Evolutionary conservation across 2,797 vertebrate genomes (phyloP), one percentile per base, ranked within the genome.

Genomic region (Oceanodroma leucorhoa): DNA sequence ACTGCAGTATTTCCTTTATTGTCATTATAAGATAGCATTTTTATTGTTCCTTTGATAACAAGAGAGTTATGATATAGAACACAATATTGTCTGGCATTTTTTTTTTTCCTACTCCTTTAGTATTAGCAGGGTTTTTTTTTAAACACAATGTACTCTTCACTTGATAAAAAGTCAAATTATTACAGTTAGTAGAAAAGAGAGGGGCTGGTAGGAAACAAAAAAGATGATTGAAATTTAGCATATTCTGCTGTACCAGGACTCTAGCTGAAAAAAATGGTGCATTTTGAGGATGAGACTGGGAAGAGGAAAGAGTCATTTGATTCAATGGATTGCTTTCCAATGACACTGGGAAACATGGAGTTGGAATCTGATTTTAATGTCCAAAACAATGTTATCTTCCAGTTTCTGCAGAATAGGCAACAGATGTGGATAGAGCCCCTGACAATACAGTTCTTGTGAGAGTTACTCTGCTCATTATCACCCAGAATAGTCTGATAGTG

Each of bases 41-140:
- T 89, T 89, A 82, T 83, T 92, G 61, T 85, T 94, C 62, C 67
- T 89, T 87, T 19, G 82, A 75, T 95, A 93, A 91, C 34, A 71
- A 71, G 65, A 81, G 45, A 69, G 66, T 70, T 53, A 65, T 3
- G 20, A 50, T 72, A 34, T 1, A 79, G 70, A 87, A 61, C 48
- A 69, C 38, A 48, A 10, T 66, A 57, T 66, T 72, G 46, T 72
- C 29, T 69, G 64, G 50, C 26, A 22, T 16, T 51, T n/a, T 83
- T 60, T 60, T 69, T 51, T 3, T 6, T 12, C 2, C 10, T 45
- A 8, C 6, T 88, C 4, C 34, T 76, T 53, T 60, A 46, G 19
- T 76, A 29, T 41, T 78, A 58, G 14, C 23, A 55, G 41, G 7
- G 11, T 32, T 46, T 9, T 19, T 67, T 61, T 91, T 89, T 73